Evolutionary conservation across 64 coral and sea anemone species (phyloP).

Genomic region (Dendrophyllia cribrosa): DNA sequence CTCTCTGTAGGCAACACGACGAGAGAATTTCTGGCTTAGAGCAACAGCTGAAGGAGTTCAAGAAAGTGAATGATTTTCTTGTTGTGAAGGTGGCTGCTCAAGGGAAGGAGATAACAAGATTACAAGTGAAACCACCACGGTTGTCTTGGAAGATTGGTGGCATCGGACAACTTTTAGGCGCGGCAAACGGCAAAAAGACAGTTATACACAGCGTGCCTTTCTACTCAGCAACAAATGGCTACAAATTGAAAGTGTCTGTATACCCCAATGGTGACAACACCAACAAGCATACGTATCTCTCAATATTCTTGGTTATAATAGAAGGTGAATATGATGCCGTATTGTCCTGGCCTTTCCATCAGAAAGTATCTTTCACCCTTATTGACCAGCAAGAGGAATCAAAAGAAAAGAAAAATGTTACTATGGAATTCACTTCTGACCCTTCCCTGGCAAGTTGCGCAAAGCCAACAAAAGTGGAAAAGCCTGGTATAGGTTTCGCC

Average conservation of each 20-base stretch:
- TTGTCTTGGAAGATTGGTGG: not conserved
- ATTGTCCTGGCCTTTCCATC: not conserved
- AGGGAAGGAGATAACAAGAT: not conserved
- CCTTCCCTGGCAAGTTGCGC: not conserved
- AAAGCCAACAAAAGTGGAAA: not conserved
- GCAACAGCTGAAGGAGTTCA: not conserved
- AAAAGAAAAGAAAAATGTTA: not conserved
- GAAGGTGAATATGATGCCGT: constrained; percentile 26
- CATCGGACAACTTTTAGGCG: not conserved
- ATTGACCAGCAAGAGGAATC: constrained; percentile 8
- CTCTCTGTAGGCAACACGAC: not conserved
- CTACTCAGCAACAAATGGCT: not conserved
- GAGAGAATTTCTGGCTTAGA: not conserved
- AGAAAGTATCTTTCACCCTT: not conserved
- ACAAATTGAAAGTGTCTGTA: not conserved
- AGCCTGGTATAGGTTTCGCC: not conserved
- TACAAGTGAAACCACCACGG: not conserved
- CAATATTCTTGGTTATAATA: not conserved
- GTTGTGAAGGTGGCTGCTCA: not conserved
- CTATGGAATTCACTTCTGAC: not conserved
- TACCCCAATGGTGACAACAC: not conserved
- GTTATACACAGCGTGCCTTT: not conserved
- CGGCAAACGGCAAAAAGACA: not conserved
- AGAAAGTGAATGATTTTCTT: not conserved
- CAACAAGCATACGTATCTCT: not conserved